A percentile compares a stretch with the other conserved stretches of the same genome.
phyloP scores from a whole-genome alignment of 2,888 invertebrate genomes.

The Rosalia funebris region DNA sequence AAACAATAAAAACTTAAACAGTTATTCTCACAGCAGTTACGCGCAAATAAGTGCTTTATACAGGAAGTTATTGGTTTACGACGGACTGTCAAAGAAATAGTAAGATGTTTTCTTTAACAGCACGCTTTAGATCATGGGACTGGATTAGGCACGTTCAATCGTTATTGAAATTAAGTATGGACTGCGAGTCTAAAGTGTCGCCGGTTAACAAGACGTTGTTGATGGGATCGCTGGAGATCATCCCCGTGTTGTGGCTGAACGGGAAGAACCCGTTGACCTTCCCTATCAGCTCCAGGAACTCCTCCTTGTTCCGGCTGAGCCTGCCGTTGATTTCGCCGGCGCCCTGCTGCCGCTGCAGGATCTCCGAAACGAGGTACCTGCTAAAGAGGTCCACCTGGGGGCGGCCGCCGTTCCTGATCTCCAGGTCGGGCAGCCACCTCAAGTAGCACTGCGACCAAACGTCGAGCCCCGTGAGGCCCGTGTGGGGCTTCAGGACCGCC shows the following conservation, averaged over 20 bases:
- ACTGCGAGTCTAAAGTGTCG: conserved; percentile 75
- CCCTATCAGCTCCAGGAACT: conserved; percentile 56
- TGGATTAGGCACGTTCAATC: conserved; percentile 65
- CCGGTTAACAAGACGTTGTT: conserved; percentile 73
- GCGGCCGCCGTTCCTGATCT: conserved; percentile 77
- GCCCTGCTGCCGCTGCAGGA: conserved; percentile 62
- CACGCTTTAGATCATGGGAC: not conserved
- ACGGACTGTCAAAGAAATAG: not conserved
- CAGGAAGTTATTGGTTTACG: conserved; percentile 1
- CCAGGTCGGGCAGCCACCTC: conserved; percentile 86
- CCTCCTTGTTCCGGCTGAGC: conserved; percentile 55
- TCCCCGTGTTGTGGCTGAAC: conserved; percentile 62
- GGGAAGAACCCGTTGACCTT: conserved; percentile 66
- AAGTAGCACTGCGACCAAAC: conserved; percentile 92
- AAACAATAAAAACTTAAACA: conserved; percentile 18
- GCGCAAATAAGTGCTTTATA: conserved; percentile 9
- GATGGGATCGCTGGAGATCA: conserved; percentile 62
- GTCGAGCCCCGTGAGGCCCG: conserved; percentile 69
- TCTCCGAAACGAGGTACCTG: conserved; percentile 63
- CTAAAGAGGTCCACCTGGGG: conserved; percentile 70
- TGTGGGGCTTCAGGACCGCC: conserved; percentile 66
- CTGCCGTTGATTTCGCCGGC: conserved; percentile 48
- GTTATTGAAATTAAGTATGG: conserved; percentile 72
- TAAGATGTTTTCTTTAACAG: not conserved
- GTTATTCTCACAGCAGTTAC: conserved; percentile 22